Conservation (phyloP, 2,888 invertebrate species). For the Nomada ruficornis region DNA sequence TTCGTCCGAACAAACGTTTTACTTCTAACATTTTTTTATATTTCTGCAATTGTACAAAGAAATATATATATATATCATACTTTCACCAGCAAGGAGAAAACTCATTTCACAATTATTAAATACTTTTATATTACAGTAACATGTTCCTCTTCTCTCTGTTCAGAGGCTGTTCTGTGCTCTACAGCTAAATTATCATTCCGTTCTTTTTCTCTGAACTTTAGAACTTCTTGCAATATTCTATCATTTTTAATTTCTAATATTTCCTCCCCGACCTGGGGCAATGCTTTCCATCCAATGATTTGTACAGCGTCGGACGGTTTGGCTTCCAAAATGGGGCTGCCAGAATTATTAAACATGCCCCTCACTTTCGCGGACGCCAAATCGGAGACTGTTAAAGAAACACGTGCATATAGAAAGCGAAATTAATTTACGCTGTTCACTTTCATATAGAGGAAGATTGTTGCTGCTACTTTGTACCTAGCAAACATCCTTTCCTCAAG, state of each 20-base stretch:
- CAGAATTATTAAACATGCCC: conserved; percentile 91
- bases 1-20: conserved; percentile 87
- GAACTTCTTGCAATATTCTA: conserved; percentile 89
- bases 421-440: neutral
- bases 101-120: neutral
- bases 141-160: conserved; percentile 88
- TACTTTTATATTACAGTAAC: conserved; percentile 79
- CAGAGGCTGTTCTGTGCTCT: conserved; percentile 87
- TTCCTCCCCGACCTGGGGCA: conserved; percentile 95
- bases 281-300: conserved; percentile 95
- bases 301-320: conserved; percentile 93
- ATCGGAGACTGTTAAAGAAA: conserved; percentile 90
- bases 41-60: conserved; percentile 76
- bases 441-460: neutral
- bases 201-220: conserved; percentile 88
- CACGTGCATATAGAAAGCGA: neutral
- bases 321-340: conserved; percentile 88
- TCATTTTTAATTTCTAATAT: conserved; percentile 93
- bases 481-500: conserved; percentile 85
- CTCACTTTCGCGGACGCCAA: conserved; percentile 93
- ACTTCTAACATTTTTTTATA: conserved; percentile 88
- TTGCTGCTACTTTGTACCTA: conserved; percentile 80
- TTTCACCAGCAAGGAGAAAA: neutral
- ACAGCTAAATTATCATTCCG: conserved; percentile 88
- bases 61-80: neutral